Conservation (phyloP, 2,888 invertebrate genomes). For the Phortica okadai region DNA sequence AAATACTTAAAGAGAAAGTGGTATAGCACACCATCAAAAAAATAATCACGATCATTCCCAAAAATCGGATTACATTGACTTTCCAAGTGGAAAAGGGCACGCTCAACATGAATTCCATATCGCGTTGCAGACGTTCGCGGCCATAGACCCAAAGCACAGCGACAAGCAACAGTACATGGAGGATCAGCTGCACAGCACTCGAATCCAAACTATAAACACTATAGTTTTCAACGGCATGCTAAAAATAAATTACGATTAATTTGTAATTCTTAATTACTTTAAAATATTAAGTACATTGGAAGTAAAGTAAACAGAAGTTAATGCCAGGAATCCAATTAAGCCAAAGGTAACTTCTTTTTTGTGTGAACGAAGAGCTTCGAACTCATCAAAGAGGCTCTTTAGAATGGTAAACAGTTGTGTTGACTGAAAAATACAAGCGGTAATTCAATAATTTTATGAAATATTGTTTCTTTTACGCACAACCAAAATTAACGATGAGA, state of each 20-base stretch:
- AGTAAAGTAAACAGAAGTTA: slow-evolving; percentile 62
- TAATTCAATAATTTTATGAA: not conserved
- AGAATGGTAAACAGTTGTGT: slow-evolving; percentile 67
- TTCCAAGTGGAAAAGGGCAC: slow-evolving; percentile 78
- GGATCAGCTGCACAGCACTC: slow-evolving; percentile 56
- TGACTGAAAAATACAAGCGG: slow-evolving; percentile 45
- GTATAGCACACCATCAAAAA: not conserved
- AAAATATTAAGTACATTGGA: slow-evolving; percentile 61
- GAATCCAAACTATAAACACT: slow-evolving; percentile 52
- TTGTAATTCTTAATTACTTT: not conserved
- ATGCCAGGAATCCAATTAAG: slow-evolving; percentile 49
- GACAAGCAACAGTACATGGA: slow-evolving; percentile 82
- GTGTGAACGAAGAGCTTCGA: slow-evolving; percentile 56
- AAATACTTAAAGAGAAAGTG: not conserved
- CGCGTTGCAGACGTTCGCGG: slow-evolving; percentile 80
- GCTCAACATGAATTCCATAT: slow-evolving; percentile 86
- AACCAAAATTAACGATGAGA: slow-evolving; percentile 84
- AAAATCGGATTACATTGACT: slow-evolving; percentile 68
- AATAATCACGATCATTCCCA: slow-evolving; percentile 60
- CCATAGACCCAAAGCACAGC: slow-evolving; percentile 92
- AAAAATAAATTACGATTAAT: not conserved
- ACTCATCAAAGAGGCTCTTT: slow-evolving; percentile 72
- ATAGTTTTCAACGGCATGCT: slow-evolving; percentile 63
- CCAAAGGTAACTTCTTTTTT: slow-evolving; percentile 58
- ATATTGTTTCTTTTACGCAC: slow-evolving; percentile 77